These are phyloP conservation scores for Bombus waltoni DNA, from an alignment of 1,140 invertebrate genomes.

Conservation along the genomic window DNA sequence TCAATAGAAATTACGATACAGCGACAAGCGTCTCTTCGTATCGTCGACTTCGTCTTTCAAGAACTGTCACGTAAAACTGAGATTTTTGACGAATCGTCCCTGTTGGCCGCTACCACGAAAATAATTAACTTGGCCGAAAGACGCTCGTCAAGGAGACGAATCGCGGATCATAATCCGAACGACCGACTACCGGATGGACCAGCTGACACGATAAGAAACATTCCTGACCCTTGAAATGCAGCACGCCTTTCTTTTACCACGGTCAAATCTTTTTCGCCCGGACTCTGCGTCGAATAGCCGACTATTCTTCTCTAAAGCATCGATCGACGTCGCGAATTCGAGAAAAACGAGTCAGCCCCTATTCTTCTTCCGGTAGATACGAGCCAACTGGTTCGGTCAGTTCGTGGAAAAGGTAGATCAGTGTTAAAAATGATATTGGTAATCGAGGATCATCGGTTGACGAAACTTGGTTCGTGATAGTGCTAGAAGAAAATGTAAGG, in stretches of 20 bases:
- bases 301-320: constrained; percentile 49
- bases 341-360: constrained; percentile 40
- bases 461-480: background rate
- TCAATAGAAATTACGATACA: no score
- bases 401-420: background rate
- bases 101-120: background rate
- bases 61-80: background rate
- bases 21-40: background rate
- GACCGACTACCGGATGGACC: constrained; percentile 20
- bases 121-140: constrained; percentile 27
- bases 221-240: constrained; percentile 33
- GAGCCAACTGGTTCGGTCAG: background rate
- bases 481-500: background rate
- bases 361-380: constrained; percentile 19
- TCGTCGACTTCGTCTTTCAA: background rate
- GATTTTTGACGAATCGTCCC: background rate
- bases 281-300: constrained; percentile 49
- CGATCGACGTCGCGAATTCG: constrained; percentile 39
- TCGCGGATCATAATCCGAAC: constrained; percentile 27
- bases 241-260: constrained; percentile 19
- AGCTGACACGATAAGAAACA: constrained; percentile 56
- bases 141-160: constrained; percentile 27
- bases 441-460: background rate
- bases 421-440: background rate
- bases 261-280: constrained; percentile 1